A percentile compares a stretch with the other conserved stretches of the same genome.
Conservation (phyloP, 2,888 invertebrate genomes). For the Aromia moschata region DNA sequence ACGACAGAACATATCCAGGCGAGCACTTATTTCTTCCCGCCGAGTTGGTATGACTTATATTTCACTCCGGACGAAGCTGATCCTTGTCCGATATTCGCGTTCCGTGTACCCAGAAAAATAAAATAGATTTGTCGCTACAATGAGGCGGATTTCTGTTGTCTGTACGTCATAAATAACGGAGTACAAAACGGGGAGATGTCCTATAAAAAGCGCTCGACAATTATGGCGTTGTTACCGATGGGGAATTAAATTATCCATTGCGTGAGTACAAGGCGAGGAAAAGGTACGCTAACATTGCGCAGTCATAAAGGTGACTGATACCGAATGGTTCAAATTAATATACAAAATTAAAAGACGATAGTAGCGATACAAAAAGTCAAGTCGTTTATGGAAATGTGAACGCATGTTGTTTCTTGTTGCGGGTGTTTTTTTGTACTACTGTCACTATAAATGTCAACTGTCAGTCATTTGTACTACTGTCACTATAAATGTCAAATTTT, state of each 20-base stretch:
- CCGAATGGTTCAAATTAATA: too few relatives aligned
- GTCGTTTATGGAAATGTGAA: too few relatives aligned
- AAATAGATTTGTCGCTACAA: conserved; percentile 46
- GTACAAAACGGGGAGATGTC: conserved; percentile 7
- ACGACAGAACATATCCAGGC: conserved; percentile 53
- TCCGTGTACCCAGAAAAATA: conserved; percentile 42
- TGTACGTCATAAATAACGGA: conserved; percentile 13
- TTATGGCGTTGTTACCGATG: conserved; percentile 14
- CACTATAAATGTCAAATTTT: too few relatives aligned
- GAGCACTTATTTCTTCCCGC: conserved; percentile 52
- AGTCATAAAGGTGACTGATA: too few relatives aligned
- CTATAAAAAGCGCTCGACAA: neutral
- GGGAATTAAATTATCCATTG: conserved; percentile 10
- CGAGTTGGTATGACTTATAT: conserved; percentile 50
- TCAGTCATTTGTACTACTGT: too few relatives aligned
- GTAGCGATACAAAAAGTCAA: too few relatives aligned
- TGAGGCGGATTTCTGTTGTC: conserved; percentile 27
- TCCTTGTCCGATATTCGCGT: conserved; percentile 48
- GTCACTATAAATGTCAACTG: too few relatives aligned
- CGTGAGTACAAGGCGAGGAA: too few relatives aligned
- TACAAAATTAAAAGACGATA: too few relatives aligned
- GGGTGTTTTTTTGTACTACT: too few relatives aligned
- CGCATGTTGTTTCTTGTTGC: too few relatives aligned
- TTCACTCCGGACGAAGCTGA: conserved; percentile 50
- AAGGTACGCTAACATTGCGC: too few relatives aligned